phyloP scores from a whole-genome alignment of 2,888 invertebrate genomes.

The Chrysolina oricalcia region DNA sequence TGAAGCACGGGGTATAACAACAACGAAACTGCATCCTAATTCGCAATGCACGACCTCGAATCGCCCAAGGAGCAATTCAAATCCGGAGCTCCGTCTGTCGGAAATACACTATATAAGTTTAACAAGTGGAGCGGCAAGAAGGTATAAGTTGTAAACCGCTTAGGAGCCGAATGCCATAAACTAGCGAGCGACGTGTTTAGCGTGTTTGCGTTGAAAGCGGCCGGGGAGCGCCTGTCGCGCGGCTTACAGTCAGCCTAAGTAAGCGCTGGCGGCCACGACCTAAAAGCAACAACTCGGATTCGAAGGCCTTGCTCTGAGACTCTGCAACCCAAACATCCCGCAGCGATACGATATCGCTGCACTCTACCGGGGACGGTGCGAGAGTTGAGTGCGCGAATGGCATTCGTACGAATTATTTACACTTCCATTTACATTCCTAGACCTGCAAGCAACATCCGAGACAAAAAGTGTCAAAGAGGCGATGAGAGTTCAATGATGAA shows the following conservation, averaged over 20 bases:
- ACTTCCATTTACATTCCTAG: no score
- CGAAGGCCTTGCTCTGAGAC: constrained; percentile 11
- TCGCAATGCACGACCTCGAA: no score
- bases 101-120: constrained; percentile 2
- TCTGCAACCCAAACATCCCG: constrained; percentile 26
- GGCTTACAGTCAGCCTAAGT: constrained; percentile 56
- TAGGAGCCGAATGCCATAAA: constrained; percentile 39
- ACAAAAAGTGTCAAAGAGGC: no score
- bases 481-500: no score
- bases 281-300: constrained; percentile 25
- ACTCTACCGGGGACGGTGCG: background rate
- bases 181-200: constrained; percentile 62
- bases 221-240: constrained; percentile 58
- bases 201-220: constrained; percentile 63
- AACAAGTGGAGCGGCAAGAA: background rate
- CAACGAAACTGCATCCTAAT: no score
- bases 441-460: no score
- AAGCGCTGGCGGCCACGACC: constrained; percentile 50
- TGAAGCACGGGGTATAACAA: no score
- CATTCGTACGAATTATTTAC: no score
- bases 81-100: background rate
- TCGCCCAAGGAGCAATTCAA: no score
- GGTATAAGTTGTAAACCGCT: constrained; percentile 14
- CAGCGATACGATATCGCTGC: constrained; percentile 25
- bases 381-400: background rate